Percentiles rank a stretch among this genome's conserved stretches.
These are phyloP conservation scores for Chrysolina americana DNA, from an alignment of 2,888 invertebrate species.

Conservation along the genomic window DNA sequence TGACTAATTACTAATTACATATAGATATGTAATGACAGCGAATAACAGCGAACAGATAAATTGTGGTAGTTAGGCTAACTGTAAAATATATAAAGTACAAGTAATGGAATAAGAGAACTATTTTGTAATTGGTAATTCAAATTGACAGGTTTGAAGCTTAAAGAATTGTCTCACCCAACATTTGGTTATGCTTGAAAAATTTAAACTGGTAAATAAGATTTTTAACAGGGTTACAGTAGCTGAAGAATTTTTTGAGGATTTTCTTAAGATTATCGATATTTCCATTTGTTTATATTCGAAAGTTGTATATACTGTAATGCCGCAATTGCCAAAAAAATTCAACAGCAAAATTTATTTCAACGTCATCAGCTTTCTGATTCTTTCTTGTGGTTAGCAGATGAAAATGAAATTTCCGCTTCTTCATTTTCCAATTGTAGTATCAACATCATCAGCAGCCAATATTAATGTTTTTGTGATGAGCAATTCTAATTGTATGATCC, in stretches of 20 bases:
- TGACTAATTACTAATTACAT: no score
- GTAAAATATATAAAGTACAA: no score
- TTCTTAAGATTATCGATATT: neutral
- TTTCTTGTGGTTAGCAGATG: slow-evolving; percentile 26
- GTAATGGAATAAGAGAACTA: no score
- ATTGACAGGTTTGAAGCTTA: no score
- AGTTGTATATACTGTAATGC: slow-evolving; percentile 29
- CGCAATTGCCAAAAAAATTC: slow-evolving; percentile 26
- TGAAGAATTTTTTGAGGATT: neutral
- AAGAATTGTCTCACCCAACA: neutral
- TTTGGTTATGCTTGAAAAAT: neutral
- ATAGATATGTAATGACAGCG: no score
- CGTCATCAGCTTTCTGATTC: slow-evolving; percentile 15
- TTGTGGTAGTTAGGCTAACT: no score
- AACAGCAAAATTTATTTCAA: slow-evolving; percentile 32
- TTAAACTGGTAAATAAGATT: neutral
- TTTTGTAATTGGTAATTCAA: no score
- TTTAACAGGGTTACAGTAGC: neutral
- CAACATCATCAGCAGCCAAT: no score
- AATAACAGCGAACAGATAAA: no score
- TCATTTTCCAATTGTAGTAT: slow-evolving; percentile 27
- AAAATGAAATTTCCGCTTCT: slow-evolving; percentile 31
- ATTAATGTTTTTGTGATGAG: no score
- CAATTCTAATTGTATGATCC: no score
- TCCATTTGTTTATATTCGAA: slow-evolving; percentile 4